A percentile compares a stretch with the other conserved stretches of the same genome.
Evolutionary conservation across 2,888 invertebrate genomes (phyloP).

Genomic region (Eilema caniola): DNA sequence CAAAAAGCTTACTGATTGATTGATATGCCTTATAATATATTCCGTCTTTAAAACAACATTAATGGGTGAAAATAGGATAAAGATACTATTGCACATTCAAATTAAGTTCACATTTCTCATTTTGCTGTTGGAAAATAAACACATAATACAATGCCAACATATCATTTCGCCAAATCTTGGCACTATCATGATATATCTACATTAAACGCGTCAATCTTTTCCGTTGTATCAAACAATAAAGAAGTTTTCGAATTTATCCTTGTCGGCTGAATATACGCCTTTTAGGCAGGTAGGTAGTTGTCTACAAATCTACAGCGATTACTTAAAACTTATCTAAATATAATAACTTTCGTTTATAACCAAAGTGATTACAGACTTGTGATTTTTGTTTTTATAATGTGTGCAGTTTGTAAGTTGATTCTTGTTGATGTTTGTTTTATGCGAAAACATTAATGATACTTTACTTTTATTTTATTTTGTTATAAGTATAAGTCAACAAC

Average conservation of each 20-base stretch:
- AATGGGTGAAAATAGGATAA: no score
- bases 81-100: neutral
- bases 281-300: neutral
- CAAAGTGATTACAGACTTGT: neutral
- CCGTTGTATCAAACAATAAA: neutral
- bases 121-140: neutral
- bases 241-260: neutral
- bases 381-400: neutral
- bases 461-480: no score
- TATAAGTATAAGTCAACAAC: no score
- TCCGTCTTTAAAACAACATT: no score
- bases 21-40: no score
- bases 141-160: neutral
- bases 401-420: neutral
- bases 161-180: neutral
- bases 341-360: neutral
- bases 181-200: conserved; percentile 8
- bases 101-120: neutral
- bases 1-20: no score
- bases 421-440: neutral
- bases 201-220: neutral
- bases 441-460: no score
- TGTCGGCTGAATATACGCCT: neutral
- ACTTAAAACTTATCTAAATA: neutral
- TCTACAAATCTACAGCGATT: neutral